Conservation (phyloP, 2,113 vertebrate species). For the Atherinomorus stipes region DNA sequence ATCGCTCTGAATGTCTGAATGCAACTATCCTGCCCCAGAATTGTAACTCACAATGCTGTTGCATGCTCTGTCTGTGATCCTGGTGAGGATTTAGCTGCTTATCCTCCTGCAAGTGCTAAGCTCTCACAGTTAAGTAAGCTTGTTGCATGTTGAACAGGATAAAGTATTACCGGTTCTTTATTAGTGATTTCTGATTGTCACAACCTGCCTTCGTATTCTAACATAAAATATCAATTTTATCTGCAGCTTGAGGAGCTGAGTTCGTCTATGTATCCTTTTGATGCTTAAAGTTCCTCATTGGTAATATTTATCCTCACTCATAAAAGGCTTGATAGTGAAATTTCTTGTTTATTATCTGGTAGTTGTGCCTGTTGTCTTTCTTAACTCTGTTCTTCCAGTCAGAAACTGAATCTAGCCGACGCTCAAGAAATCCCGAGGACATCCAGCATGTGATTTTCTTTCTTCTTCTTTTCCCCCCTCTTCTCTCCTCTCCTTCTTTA, state of each 20-base stretch:
- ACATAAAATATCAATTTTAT: constrained; percentile 12
- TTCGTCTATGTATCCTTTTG: constrained; percentile 99
- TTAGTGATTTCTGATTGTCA: too few relatives aligned
- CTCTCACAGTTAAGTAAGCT: constrained; percentile 23
- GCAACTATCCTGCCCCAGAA: too few relatives aligned
- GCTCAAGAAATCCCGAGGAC: constrained; percentile 91
- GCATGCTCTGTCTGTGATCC: neutral
- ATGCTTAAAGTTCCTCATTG: too few relatives aligned
- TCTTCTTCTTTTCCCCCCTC: neutral
- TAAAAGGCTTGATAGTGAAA: neutral
- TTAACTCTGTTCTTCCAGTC: constrained; percentile 87
- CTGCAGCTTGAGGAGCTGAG: constrained; percentile 97
- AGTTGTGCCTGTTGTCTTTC: constrained; percentile 39
- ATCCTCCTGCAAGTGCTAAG: constrained; percentile 3
- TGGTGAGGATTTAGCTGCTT: constrained; percentile 19
- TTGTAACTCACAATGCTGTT: neutral
- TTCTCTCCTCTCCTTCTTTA: neutral
- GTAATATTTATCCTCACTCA: too few relatives aligned
- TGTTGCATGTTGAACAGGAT: neutral
- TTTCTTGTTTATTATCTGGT: neutral
- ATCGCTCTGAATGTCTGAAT: too few relatives aligned
- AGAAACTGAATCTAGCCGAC: constrained; percentile 96
- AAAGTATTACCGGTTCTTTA: neutral
- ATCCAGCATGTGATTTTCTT: constrained; percentile 81
- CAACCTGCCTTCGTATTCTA: too few relatives aligned